Conservation (phyloP, 2,888 invertebrate species). For the Gisinianus flammeolus region DNA sequence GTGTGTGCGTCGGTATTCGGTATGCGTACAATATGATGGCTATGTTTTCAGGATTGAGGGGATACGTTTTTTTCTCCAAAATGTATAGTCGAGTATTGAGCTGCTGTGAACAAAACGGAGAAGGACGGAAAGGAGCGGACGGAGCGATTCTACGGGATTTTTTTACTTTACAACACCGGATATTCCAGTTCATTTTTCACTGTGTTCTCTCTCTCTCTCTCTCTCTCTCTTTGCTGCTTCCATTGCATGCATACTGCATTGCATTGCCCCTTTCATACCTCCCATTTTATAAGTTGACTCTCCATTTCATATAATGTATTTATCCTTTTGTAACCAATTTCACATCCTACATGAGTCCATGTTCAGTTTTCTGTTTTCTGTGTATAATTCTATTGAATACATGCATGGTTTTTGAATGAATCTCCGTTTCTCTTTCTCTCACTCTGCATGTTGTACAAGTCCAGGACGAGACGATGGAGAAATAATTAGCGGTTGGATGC, state of each 20-base stretch:
- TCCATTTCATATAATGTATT: slow-evolving; percentile 3
- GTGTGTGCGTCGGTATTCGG: too few species aligned
- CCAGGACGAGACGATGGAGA: slow-evolving; percentile 26
- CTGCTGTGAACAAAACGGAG: slow-evolving; percentile 27
- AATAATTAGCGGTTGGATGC: slow-evolving; percentile 39
- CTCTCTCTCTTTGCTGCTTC: neutral
- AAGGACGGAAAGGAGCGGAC: slow-evolving; percentile 52
- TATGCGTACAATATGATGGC: too few species aligned
- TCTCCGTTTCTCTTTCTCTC: neutral
- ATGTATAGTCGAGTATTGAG: neutral
- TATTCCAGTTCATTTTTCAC: slow-evolving; percentile 57
- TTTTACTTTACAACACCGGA: slow-evolving; percentile 56
- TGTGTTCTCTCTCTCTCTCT: neutral
- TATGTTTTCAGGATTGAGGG: too few species aligned
- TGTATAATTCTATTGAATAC: too few species aligned
- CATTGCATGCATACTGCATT: neutral
- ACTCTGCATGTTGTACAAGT: neutral
- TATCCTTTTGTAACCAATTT: slow-evolving; percentile 9
- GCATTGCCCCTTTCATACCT: neutral
- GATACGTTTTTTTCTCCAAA: too few species aligned
- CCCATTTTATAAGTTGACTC: slow-evolving; percentile 7
- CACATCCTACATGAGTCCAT: neutral
- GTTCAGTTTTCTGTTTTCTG: neutral
- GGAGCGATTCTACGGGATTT: slow-evolving; percentile 57
- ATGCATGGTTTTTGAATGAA: too few species aligned